Conservation (phyloP, 92 coral and sea anemone species). For the Parazoanthus darwini region DNA sequence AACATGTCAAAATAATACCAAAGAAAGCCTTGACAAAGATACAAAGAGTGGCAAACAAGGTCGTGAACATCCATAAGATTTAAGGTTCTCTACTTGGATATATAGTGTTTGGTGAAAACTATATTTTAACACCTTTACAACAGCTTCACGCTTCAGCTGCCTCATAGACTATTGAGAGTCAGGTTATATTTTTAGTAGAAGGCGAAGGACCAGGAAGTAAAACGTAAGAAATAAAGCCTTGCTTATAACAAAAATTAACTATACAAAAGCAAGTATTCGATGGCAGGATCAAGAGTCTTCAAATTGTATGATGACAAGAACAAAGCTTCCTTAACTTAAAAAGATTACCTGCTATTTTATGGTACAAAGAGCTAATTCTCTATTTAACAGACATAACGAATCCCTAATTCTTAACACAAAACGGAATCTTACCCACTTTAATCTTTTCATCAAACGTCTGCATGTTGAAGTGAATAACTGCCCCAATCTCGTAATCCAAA, state of each 20-base stretch:
- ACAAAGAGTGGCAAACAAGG: no score
- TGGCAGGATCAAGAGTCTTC: background rate
- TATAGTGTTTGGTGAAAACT: no score
- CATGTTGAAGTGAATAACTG: conserved; percentile 88
- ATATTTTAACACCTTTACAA: no score
- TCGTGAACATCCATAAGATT: no score
- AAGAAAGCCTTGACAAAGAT: no score
- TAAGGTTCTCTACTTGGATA: no score
- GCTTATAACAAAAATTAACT: no score
- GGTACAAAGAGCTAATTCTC: background rate
- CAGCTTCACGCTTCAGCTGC: no score
- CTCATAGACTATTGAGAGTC: no score
- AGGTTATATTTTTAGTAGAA: no score
- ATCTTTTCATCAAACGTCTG: conserved; percentile 67
- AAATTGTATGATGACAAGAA: background rate
- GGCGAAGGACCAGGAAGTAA: background rate
- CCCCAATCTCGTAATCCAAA: conserved; percentile 84
- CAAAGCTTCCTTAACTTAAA: background rate
- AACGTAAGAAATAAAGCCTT: background rate
- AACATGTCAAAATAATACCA: no score
- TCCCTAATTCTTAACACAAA: no score
- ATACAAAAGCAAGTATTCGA: background rate
- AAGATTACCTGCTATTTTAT: background rate
- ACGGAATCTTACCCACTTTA: conserved; percentile 67
- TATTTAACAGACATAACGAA: background rate